These are phyloP conservation scores for Brachionus rotundiformis DNA, from an alignment of 1,140 invertebrate genomes.

Conservation along the genomic window DNA sequence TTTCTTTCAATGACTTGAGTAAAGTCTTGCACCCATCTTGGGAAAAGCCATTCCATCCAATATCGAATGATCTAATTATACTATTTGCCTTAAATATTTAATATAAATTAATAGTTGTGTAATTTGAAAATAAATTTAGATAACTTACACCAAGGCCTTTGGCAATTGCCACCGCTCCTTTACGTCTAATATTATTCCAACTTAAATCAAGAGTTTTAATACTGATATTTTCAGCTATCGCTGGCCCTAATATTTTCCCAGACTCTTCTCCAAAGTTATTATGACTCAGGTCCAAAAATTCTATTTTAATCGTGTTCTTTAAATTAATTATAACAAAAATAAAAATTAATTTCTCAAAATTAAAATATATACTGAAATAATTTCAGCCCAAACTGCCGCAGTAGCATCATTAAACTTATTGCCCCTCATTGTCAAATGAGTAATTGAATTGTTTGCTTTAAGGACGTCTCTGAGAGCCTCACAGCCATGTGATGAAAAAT, in stretches of 20 bases:
- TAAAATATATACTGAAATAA: conserved; percentile 10
- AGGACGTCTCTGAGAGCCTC: conserved; percentile 19
- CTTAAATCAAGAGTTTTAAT: conserved; percentile 62
- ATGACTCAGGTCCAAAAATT: conserved; percentile 48
- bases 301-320: conserved; percentile 49
- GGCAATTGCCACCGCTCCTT: conserved; percentile 61
- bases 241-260: conserved; percentile 53
- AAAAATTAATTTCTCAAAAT: background rate
- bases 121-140: background rate
- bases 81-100: conserved; percentile 20
- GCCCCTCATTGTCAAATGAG: conserved; percentile 21
- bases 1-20: conserved; percentile 61
- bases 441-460: conserved; percentile 32
- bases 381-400: conserved; percentile 40
- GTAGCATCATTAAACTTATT: conserved; percentile 38
- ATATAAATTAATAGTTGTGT: background rate
- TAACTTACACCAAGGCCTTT: conserved; percentile 60
- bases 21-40: conserved; percentile 59
- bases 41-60: conserved; percentile 64
- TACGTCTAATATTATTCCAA: conserved; percentile 62
- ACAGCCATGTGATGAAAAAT: conserved; percentile 28
- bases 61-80: conserved; percentile 56
- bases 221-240: conserved; percentile 61
- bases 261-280: conserved; percentile 50
- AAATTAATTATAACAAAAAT: background rate